Evolutionary conservation across 2,113 vertebrate genomes (phyloP), one percentile per base, ranked within the genome.

Genomic region (Saccopteryx bilineata): DNA sequence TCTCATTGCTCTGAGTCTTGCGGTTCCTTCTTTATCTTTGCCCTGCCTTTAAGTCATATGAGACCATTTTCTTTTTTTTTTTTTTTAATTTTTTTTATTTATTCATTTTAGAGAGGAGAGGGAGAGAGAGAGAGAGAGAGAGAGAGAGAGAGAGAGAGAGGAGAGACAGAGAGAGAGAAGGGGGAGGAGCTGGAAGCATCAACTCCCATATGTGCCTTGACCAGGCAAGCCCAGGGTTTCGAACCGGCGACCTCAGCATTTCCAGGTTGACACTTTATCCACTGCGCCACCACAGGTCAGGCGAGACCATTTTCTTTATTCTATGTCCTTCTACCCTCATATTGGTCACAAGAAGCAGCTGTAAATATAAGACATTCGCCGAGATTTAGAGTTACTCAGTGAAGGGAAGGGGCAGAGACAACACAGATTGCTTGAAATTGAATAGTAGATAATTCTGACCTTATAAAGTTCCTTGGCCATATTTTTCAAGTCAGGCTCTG

Each of bases 31-130:
- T 66, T 85, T 93, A 23, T 91, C 91, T 82, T 68, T 82, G 28
- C 46, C 24, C 63, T 74, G 83, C 87, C 83, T 93, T 91, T 72
- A 6, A 72, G 56, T 56, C 87, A 89, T 65, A 82, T 0, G 9
- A 39, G 39, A 95, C 68, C 56, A 61, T 87, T 88, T 92, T 39
- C 33, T 91, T 63, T 79, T 87, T 88, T 92, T 39, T 28, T 91
- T 63, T 79, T 87, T 88, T 92, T 39, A n/a, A n/a, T n/a, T n/a
- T n/a, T n/a, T n/a, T n/a, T n/a, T n/a, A n/a, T n/a, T n/a, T n/a
- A n/a, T n/a, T n/a, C n/a, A n/a, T n/a, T n/a, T n/a, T n/a, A n/a
- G n/a, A n/a, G n/a, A n/a, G n/a, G n/a, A n/a, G n/a, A n/a, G n/a
- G n/a, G n/a, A n/a, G n/a, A n/a, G n/a, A n/a, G n/a, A n/a, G n/a